Evolutionary conservation across 2,797 vertebrate species (phyloP).

Genomic region (Scolopax bukidnonensis): DNA sequence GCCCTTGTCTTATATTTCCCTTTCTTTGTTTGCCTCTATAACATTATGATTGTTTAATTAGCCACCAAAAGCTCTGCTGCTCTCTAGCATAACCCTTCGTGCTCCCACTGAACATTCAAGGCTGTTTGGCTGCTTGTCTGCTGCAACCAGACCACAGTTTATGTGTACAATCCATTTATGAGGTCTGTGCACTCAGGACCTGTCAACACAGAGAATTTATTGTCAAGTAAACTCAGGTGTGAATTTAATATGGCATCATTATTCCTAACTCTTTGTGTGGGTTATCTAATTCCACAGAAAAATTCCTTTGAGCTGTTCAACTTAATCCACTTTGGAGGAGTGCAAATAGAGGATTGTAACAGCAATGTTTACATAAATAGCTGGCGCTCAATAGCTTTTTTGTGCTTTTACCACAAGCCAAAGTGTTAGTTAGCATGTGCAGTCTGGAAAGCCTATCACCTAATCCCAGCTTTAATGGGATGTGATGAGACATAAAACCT

Average conservation of each 20-base stretch:
- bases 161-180: background rate
- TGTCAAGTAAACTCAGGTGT: background rate
- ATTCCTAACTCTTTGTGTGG: background rate
- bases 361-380: background rate
- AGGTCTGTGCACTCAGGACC: background rate
- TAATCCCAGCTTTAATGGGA: background rate
- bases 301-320: background rate
- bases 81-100: background rate
- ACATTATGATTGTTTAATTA: background rate
- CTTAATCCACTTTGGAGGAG: background rate
- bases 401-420: background rate
- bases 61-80: background rate
- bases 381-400: background rate
- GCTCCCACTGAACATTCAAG: background rate
- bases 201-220: background rate
- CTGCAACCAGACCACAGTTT: background rate
- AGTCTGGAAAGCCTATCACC: background rate
- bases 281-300: background rate
- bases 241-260: background rate
- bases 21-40: background rate
- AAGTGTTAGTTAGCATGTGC: background rate
- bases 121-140: background rate
- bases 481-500: background rate
- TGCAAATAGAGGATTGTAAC: background rate
- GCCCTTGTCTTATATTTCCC: background rate